phyloP scores from a whole-genome alignment of 2,113 vertebrate species.

The Macaca mulatta region DNA sequence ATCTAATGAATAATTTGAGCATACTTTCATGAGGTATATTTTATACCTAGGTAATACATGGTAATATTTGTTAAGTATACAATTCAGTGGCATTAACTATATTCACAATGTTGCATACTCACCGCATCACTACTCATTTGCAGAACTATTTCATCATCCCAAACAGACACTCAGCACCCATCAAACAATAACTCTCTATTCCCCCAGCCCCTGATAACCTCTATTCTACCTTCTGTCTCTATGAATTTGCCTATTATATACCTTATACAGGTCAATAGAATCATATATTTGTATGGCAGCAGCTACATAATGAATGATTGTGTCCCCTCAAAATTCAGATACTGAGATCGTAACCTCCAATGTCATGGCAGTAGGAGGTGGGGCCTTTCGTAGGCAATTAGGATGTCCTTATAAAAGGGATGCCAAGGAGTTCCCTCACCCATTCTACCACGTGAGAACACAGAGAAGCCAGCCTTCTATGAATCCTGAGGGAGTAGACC shows the following conservation, averaged over 20 bases:
- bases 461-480: not conserved
- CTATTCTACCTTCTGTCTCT: not conserved
- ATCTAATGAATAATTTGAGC: not conserved
- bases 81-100: not conserved
- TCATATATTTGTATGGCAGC: not conserved
- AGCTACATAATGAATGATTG: not conserved
- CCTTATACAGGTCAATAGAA: not conserved
- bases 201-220: not conserved
- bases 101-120: not conserved
- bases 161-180: not conserved
- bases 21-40: not conserved
- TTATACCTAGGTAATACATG: not conserved
- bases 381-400: not conserved
- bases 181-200: not conserved
- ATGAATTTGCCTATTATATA: not conserved
- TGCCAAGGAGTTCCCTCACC: no score
- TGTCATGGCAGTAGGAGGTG: not conserved
- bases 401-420: not conserved
- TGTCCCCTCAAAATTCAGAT: not conserved
- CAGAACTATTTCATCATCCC: not conserved
- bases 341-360: not conserved
- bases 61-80: not conserved
- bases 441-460: not conserved
- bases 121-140: not conserved
- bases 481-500: not conserved